phyloP scores from a whole-genome alignment of 2,797 vertebrate genomes.

The Pogoniulus pusillus region DNA sequence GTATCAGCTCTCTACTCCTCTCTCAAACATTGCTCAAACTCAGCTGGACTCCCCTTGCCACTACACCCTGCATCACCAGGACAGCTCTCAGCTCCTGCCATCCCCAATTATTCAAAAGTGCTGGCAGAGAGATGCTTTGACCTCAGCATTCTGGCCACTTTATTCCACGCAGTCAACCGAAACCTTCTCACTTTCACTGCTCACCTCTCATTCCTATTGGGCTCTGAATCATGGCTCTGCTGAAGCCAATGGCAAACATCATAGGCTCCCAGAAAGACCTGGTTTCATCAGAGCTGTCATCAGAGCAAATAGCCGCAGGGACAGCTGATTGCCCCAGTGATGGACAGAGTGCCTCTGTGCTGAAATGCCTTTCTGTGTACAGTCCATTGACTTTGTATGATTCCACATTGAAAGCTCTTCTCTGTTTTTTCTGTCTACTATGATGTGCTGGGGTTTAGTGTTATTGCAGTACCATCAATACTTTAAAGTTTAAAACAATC shows the following conservation, averaged over 20 bases:
- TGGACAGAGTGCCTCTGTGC: not conserved
- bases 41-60: not conserved
- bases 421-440: slow-evolving; percentile 19
- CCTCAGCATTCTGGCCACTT: not conserved
- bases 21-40: not conserved
- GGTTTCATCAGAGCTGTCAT: not conserved
- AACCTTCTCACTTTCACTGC: not conserved
- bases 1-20: not conserved
- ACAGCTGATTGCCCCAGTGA: not conserved
- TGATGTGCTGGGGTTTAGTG: not conserved
- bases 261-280: not conserved
- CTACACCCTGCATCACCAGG: not conserved
- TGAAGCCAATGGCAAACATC: not conserved
- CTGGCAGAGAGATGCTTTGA: not conserved
- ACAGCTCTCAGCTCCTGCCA: not conserved
- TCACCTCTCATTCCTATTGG: not conserved
- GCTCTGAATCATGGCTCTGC: not conserved
- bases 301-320: not conserved
- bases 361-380: slow-evolving; percentile 35
- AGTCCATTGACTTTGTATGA: not conserved
- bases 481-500: slow-evolving; percentile 26
- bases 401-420: slow-evolving; percentile 21
- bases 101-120: not conserved
- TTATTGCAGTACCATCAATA: not conserved
- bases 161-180: not conserved